Evolutionary conservation across 2,797 vertebrate species (phyloP), one percentile per base, ranked within the genome.

Genomic region (Liparis tanakae): DNA sequence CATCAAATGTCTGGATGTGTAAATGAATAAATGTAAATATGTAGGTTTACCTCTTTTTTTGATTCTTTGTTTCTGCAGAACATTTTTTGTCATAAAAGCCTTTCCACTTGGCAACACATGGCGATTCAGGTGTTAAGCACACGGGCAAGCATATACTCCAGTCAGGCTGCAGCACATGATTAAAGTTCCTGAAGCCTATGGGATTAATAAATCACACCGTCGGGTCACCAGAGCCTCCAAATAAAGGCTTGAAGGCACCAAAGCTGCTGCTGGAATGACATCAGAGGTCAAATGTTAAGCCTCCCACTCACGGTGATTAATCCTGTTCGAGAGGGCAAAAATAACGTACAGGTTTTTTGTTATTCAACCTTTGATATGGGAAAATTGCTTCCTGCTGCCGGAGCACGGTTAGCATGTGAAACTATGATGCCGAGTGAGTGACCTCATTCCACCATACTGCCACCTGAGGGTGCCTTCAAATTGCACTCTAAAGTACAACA

Each of bases 201-300:
- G 83, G 81, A 88, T 89, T 82, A 86, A 89, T 92, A 89, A 77
- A 90, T 89, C 89, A 85, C 77, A 71, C 64, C 2, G 18, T 44
- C 33, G 25, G 78, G 82, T 88, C 87, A 88, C 83, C 71, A 68
- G 25, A 56, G 76, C 64, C 36, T 76, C 80, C 66, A 85, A 82
- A 87, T 81, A 71, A 82, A 84, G 75, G 69, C 80, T 57, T 72
- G 9, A 86, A 76, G 73, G 76, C 85, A 73, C 79, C 76, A 74
- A 76, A 79, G 74, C 82, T 78, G 85, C 71, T 4, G 78, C 73
- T 71, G 67, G 25, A 67, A 87, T 93, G 91, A 91, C 84, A 89
- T 91, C 91, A 93, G 66, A 79, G 90, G 89, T 92, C 81, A 87
- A 77, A 88, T 72, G 89, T 92, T 86, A 89, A 89, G 79, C 70